phyloP scores from a whole-genome alignment of 1,140 invertebrate genomes.

The Zophobas atratus region DNA sequence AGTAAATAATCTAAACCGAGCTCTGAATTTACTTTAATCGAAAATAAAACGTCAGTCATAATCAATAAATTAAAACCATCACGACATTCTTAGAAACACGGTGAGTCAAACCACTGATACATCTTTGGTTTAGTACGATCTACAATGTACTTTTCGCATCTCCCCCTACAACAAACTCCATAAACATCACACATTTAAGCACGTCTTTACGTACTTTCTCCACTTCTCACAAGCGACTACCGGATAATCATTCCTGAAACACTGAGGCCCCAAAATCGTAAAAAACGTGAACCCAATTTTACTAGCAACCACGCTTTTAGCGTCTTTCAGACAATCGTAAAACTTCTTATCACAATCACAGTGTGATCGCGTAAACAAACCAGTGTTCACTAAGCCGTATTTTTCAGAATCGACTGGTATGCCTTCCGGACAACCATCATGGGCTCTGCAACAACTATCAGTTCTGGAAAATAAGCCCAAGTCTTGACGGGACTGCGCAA shows the following conservation, averaged over 20 bases:
- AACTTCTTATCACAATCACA: conserved; percentile 65
- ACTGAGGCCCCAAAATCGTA: conserved; percentile 72
- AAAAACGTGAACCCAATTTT: conserved; percentile 73
- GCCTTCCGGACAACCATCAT: conserved; percentile 63
- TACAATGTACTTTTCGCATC: background rate
- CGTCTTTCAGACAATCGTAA: conserved; percentile 71
- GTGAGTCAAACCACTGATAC: conserved; percentile 4
- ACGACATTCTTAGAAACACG: too few relatives aligned
- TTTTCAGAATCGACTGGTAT: conserved; percentile 53
- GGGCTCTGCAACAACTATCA: conserved; percentile 72
- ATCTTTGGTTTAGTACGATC: background rate
- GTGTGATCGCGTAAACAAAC: conserved; percentile 67
- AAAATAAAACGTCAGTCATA: conserved; percentile 67
- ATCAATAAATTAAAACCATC: too few relatives aligned
- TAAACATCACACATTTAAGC: background rate
- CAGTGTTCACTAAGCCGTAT: conserved; percentile 66
- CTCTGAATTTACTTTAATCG: conserved; percentile 54
- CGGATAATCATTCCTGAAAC: conserved; percentile 67
- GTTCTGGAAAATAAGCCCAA: conserved; percentile 69
- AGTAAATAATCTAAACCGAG: too few relatives aligned
- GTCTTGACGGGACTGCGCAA: conserved; percentile 67
- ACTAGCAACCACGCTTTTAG: conserved; percentile 67
- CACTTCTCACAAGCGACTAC: background rate
- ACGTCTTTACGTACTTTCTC: background rate
- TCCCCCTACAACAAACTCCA: conserved; percentile 3